Conservation (phyloP, 2,113 vertebrate species). For the Pomatorhinus ruficollis region DNA sequence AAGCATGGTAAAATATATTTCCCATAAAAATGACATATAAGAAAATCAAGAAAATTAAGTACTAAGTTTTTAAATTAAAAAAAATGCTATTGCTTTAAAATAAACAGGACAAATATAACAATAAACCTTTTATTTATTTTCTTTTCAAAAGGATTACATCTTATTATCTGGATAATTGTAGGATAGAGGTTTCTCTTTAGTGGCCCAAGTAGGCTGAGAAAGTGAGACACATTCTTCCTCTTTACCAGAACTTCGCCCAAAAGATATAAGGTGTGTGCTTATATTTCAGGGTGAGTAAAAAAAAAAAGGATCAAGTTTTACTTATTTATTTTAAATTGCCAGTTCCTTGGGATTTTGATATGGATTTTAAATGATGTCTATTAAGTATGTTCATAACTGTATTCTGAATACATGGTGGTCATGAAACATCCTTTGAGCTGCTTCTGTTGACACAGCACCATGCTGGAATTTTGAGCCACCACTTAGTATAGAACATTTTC, state of each 20-base stretch:
- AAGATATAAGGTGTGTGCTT: not conserved
- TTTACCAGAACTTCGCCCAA: not conserved
- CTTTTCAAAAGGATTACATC: not conserved
- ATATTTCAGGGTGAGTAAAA: not conserved
- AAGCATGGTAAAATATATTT: not conserved
- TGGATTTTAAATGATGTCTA: not conserved
- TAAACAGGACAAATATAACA: not conserved
- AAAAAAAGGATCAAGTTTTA: not conserved
- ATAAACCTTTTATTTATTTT: not conserved
- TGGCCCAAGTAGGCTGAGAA: not conserved
- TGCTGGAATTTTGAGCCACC: rapidly evolving
- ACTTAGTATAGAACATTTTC: not conserved
- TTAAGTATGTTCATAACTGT: not conserved
- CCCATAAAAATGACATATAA: not conserved
- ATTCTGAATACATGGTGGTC: rapidly evolving
- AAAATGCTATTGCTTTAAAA: not conserved
- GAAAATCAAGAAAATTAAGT: not conserved
- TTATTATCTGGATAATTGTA: not conserved
- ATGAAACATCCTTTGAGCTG: not conserved
- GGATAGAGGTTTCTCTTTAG: not conserved
- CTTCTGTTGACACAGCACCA: not conserved
- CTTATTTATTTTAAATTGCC: not conserved
- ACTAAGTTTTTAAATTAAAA: not conserved
- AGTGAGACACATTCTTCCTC: not conserved
- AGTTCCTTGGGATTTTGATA: not conserved